Evolutionary conservation across 2,113 vertebrate genomes (phyloP), one percentile per base, ranked within the genome.

Genomic region (Sceloporus tristichus): DNA sequence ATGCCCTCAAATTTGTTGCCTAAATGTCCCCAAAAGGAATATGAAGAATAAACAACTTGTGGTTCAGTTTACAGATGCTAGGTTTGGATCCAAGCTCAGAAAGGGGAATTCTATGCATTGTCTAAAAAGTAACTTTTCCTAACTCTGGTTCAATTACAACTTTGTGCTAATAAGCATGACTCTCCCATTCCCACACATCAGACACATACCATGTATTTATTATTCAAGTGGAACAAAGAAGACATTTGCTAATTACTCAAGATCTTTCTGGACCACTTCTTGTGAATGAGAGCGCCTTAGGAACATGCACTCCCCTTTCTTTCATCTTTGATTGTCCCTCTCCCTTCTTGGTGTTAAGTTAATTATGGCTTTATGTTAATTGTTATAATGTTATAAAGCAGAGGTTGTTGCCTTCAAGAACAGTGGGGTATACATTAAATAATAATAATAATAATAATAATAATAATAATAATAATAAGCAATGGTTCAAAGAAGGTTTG

Each of bases 151-250:
- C 21, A 23, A 54, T 73, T n/a, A n/a, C 27, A 53, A 0, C 25
- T 27, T 4, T 1, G 23, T 70, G 7, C 16, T 73, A 74, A 87
- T 25, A 2, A 27, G 1, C 1, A 82, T 23, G 86, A n/a, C 23
- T 48, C 54, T 4, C 19, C n/a, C 21, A n/a, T 0, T 2, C 0
- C 2, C 14, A 19, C 1, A 2, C 6, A 34, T 48, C 56, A 0
- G 1, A 1, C 4, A 78, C 42, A 78, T 1, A 27, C 71, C 5
- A 88, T 86, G 29, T 5, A 7, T 10, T 25, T 5, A 7, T 10
- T 25, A 79, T 25, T 62, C 81, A 27, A 23, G 73, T 89, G 21
- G 9, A 70, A 66, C 80, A 10, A 13, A 70, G 71, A 73, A 14
- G 25, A 4, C 82, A 62, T 27, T 21, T 23, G 38, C 34, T 75